These are phyloP conservation scores for Pangasianodon gigas DNA, from an alignment of 2,113 vertebrate species.

Conservation along the genomic window DNA sequence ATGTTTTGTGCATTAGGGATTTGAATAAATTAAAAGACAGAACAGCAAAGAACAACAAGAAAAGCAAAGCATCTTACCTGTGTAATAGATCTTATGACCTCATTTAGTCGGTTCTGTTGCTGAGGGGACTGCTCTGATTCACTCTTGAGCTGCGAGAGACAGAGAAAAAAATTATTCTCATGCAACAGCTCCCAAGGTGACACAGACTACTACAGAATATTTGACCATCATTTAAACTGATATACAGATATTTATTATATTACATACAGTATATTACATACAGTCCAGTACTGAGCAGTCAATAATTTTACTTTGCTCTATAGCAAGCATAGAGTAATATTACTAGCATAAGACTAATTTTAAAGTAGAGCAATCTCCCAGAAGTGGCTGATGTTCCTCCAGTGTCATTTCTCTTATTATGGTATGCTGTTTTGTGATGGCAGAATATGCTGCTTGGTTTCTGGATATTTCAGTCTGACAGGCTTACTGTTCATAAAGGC, in stretches of 20 bases:
- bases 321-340: background rate
- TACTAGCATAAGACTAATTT: background rate
- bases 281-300: background rate
- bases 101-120: constrained; percentile 85
- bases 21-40: background rate
- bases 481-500: constrained; percentile 10
- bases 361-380: background rate
- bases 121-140: constrained; percentile 81
- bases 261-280: background rate
- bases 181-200: background rate
- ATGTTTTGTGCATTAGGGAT: background rate
- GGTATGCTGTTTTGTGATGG: background rate
- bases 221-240: background rate
- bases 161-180: background rate
- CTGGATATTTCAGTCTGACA: background rate
- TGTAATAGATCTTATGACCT: constrained; percentile 86
- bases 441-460: constrained; percentile 1
- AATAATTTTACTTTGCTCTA: background rate
- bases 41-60: background rate
- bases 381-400: background rate
- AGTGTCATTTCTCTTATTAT: background rate
- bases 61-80: constrained; percentile 73
- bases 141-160: constrained; percentile 76
- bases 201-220: background rate
- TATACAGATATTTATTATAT: background rate